Percentiles rank a stretch among this genome's conserved stretches.
Conservation (phyloP, 1,140 invertebrate species). For the Atta colombica region DNA sequence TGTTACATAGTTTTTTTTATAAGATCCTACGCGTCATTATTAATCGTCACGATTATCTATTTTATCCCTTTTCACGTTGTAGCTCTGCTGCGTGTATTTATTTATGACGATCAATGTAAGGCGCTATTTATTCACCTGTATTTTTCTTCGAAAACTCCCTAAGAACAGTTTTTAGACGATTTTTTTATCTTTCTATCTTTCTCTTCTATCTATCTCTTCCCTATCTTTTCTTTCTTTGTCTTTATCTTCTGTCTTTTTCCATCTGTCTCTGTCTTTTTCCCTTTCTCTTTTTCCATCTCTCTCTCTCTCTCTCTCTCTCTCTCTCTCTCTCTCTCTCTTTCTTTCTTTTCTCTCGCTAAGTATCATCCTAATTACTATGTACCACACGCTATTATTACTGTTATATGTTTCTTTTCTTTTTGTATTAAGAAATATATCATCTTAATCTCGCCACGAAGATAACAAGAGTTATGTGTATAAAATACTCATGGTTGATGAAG, state of each 20-base stretch:
- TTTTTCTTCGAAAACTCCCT: not conserved
- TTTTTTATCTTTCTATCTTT: not conserved
- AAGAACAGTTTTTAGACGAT: constrained; percentile 41
- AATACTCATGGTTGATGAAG: constrained; percentile 71
- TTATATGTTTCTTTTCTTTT: constrained; percentile 32
- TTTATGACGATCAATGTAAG: constrained; percentile 66
- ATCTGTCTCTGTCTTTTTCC: not conserved
- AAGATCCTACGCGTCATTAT: constrained; percentile 49
- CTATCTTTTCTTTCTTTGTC: not conserved
- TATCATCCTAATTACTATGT: constrained; percentile 25
- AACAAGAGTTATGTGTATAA: constrained; percentile 63
- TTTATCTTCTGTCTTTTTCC: not conserved
- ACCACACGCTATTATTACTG: constrained; percentile 22
- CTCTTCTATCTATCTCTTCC: not conserved
- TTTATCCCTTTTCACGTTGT: constrained; percentile 55
- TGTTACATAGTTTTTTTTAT: constrained; percentile 63
- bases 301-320: not conserved
- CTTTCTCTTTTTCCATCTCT: not conserved
- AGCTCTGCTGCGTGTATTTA: constrained; percentile 65
- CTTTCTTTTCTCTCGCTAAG: not conserved
- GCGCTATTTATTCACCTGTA: constrained; percentile 46
- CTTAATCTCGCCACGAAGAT: constrained; percentile 51
- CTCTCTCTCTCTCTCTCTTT: not conserved
- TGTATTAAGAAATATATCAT: constrained; percentile 42
- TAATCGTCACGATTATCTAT: constrained; percentile 55